A percentile compares a stretch with the other conserved stretches of the same genome.
These are phyloP conservation scores for Sminthurides aquaticus DNA, from an alignment of 2,888 invertebrate genomes.

Conservation along the genomic window DNA sequence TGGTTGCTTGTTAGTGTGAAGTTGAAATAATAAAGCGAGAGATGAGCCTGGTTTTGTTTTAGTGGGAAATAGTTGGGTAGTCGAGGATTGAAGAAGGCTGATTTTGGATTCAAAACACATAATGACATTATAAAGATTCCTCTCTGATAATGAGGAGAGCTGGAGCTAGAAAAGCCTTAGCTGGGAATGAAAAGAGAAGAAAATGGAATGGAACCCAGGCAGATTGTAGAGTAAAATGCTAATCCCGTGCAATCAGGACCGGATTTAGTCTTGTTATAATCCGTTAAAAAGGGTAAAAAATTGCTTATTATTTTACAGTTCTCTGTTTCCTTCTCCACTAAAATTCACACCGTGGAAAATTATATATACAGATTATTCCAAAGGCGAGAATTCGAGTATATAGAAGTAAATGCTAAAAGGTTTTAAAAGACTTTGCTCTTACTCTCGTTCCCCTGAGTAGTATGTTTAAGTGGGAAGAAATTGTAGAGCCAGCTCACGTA, in stretches of 20 bases:
- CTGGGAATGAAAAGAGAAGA: no score
- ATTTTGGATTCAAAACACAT: constrained; percentile 19
- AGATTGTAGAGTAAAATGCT: no score
- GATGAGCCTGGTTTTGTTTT: background rate
- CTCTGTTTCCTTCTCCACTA: background rate
- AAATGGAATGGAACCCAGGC: no score
- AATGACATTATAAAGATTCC: constrained; percentile 17
- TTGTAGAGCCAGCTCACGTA: no score
- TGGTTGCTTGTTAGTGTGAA: background rate
- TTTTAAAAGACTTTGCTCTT: no score
- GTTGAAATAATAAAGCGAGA: background rate
- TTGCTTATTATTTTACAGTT: constrained; percentile 3
- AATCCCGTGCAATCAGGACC: background rate
- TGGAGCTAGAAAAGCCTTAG: no score
- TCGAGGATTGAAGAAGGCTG: background rate
- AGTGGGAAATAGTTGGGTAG: background rate
- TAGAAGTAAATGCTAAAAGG: no score
- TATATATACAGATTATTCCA: no score
- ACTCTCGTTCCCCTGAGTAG: no score
- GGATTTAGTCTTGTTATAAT: background rate
- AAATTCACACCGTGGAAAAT: constrained; percentile 4
- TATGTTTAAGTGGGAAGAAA: no score
- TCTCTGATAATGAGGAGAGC: constrained; percentile 6
- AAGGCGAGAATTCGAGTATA: no score
- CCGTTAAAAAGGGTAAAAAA: constrained; percentile 5